Percentiles rank a stretch among this genome's conserved stretches.
These are phyloP conservation scores for Carcinoscorpius rotundicauda DNA, from an alignment of 1,140 invertebrate genomes.

Conservation along the genomic window DNA sequence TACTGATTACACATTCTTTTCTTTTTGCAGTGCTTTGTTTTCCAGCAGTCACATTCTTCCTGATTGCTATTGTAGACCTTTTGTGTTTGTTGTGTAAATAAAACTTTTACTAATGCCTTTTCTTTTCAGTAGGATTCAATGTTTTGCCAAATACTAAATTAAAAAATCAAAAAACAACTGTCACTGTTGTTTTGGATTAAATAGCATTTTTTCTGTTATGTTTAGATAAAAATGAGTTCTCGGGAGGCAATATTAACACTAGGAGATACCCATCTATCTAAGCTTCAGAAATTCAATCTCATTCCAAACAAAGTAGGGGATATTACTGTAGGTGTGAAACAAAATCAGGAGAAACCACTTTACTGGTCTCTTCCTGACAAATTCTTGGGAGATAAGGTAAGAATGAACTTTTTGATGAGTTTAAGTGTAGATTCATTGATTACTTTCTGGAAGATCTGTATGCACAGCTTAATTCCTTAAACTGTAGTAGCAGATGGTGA, in stretches of 20 bases:
- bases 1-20: too few species aligned
- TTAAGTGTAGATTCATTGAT: background rate
- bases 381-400: slow-evolving; percentile 73
- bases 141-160: background rate
- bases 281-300: slow-evolving; percentile 40
- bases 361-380: slow-evolving; percentile 72
- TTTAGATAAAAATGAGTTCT: too few species aligned
- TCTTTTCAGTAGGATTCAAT: slow-evolving; percentile 17
- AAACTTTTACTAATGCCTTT: too few species aligned
- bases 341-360: slow-evolving; percentile 56
- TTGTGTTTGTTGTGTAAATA: too few species aligned
- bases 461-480: too few species aligned
- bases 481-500: too few species aligned
- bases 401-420: background rate
- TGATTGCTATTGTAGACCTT: too few species aligned
- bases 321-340: slow-evolving; percentile 49
- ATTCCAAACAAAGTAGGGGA: slow-evolving; percentile 53
- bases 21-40: too few species aligned
- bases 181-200: background rate
- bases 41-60: too few species aligned
- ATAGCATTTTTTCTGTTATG: background rate
- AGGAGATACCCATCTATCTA: slow-evolving; percentile 5
- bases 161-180: background rate
- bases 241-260: background rate
- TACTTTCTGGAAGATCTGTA: too few species aligned